Evolutionary conservation across 1,140 invertebrate species (phyloP).

Genomic region (Diorhabda elongata): DNA sequence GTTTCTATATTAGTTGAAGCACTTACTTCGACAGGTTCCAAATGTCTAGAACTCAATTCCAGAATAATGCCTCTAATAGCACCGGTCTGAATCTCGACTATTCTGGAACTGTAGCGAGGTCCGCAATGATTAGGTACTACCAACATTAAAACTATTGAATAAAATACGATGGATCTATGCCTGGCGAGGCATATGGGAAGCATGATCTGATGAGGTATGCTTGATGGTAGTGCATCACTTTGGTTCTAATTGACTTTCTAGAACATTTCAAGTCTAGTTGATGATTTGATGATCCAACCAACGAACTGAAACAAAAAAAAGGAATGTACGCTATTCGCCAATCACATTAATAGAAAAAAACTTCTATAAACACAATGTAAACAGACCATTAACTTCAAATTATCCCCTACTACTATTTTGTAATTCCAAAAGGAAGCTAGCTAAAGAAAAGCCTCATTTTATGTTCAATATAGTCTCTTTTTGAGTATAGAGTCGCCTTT

Average conservation of each 20-base stretch:
- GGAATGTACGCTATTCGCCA: not conserved
- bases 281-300: not conserved
- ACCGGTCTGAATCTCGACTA: slow-evolving; percentile 63
- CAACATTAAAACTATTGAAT: not conserved
- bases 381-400: too few relatives aligned
- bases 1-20: not conserved
- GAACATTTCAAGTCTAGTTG: not conserved
- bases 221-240: slow-evolving; percentile 15
- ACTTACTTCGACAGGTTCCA: slow-evolving; percentile 74
- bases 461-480: too few relatives aligned
- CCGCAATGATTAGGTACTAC: not conserved
- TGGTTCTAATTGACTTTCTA: not conserved
- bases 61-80: slow-evolving; percentile 66
- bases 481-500: too few relatives aligned
- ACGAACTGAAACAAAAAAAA: not conserved
- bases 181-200: slow-evolving; percentile 16
- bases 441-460: too few relatives aligned
- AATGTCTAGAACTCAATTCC: slow-evolving; percentile 67
- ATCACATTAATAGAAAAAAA: too few relatives aligned
- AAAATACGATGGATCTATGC: not conserved
- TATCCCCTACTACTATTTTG: too few relatives aligned
- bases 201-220: slow-evolving; percentile 12
- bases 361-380: too few relatives aligned
- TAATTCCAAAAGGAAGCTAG: too few relatives aligned
- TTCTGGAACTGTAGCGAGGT: slow-evolving; percentile 60